Base-by-base conservation (phyloP, 2,113 vertebrate genomes). In the Ancistrus triradiatus region DNA sequence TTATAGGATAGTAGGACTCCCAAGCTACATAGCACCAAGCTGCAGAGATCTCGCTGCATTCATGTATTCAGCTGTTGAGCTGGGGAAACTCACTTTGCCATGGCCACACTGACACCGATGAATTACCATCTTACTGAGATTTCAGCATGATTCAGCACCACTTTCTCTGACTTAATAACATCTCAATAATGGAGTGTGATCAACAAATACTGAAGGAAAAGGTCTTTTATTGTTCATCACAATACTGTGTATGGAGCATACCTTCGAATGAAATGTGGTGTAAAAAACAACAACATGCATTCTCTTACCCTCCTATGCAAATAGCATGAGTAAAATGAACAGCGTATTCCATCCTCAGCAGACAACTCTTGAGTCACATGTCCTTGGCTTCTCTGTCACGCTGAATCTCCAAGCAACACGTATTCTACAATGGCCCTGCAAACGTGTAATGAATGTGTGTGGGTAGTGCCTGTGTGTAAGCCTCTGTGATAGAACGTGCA, bases 11-110 rank as follows among this genome's bases (percentile, higher is more conserved):
- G 33, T 15, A 18, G 31, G 21, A 27, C 38, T 33, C 55, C 31
- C 67, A 78, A 78, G 76, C 80, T 79, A 78, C 71, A 78, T 58
- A 68, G 72, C 81, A 71, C n/a, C n/a, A n/a, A n/a, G n/a, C n/a
- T n/a, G n/a, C n/a, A n/a, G n/a, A n/a, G n/a, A n/a, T 84, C 81
- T 85, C 78, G 86, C 85, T 86, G 85, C 77, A 79, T 83, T 84
- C 84, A 83, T 85, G 84, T 82, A 85, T 82, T 83, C 79, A 83
- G 83, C 83, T 78, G 81, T 59, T 72, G 76, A 28, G 69, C 73
- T 67, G 75, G n/a, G 72, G 78, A 72, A 81, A 77, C 77, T 82
- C 83, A 83, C n/a, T n/a, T n/a, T n/a, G n/a, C n/a, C n/a, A n/a
- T n/a, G n/a, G n/a, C n/a, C n/a, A n/a, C n/a, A 68, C 80, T 73